These are phyloP conservation scores for Coracopsis vasa DNA, from an alignment of 2,113 vertebrate genomes.

Conservation along the genomic window DNA sequence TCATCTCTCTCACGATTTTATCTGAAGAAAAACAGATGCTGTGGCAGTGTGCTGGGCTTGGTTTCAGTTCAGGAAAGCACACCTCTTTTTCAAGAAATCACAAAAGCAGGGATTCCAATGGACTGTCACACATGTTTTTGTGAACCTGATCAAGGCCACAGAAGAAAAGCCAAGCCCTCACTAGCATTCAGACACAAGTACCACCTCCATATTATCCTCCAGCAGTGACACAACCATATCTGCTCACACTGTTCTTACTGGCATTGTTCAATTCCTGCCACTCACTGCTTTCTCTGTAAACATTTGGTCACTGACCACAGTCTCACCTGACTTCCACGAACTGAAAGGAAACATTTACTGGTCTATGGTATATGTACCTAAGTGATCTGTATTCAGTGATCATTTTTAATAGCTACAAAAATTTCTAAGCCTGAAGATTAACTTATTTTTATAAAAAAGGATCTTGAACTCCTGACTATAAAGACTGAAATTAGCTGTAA, in stretches of 20 bases:
- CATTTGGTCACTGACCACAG: background rate
- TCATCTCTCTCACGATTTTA: background rate
- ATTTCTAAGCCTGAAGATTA: background rate
- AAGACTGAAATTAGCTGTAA: background rate
- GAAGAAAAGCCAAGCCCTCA: background rate
- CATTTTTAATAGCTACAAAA: background rate
- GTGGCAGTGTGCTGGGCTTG: background rate
- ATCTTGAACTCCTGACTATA: background rate
- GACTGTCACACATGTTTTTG: background rate
- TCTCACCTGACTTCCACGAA: background rate
- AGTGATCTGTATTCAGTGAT: background rate
- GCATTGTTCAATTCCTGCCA: background rate
- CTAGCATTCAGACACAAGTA: background rate
- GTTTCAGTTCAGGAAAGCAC: background rate
- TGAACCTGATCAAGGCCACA: background rate
- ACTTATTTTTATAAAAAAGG: accelerated
- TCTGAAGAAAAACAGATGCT: background rate
- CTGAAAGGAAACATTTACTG: background rate
- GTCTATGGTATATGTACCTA: accelerated
- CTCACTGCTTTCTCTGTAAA: background rate
- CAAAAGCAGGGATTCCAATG: background rate
- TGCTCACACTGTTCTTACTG: background rate
- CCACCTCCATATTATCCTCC: background rate
- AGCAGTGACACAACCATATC: background rate
- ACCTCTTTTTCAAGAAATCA: background rate